Base-by-base conservation (phyloP, 2,797 vertebrate species). In the Microctenopoma lineatum region DNA sequence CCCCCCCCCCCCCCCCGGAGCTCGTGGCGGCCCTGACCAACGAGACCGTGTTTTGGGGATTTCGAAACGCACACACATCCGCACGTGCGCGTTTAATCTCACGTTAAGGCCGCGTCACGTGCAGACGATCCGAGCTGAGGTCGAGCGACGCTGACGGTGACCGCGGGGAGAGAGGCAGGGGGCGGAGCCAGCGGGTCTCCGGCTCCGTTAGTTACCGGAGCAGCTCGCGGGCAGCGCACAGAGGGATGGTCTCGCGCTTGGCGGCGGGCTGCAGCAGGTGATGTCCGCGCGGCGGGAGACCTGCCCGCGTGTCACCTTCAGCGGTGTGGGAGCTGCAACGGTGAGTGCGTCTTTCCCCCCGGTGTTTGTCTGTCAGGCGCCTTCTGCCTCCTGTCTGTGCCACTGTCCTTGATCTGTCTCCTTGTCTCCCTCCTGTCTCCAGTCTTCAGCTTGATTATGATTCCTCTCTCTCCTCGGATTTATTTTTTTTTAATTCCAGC, bases 301-400 rank as follows among this genome's bases (percentile, higher is more conserved):
- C 72, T 83, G 71, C 66, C 72, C 75, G 84, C 83, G 82, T 70
- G 86, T 77, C 86, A 80, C 84, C 75, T 83, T 81, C 79, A 87
- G 81, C 76, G 76, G 80, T 73, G 82, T 83, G 45, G 70, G 34
- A 47, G 14, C 63, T 9, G 63, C 27, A 29, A 45, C 84, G 80
- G 85, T 87, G 64, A 87, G 87, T 81, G 2, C 11, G 3, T 3
- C n/a, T 15, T 29, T 9, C 2, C 26, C 26, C 5, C 11, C 6
- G 25, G 18, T 15, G 50, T n/a, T 5, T n/a, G 50, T 34, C 50
- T 32, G 50, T 15, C 48, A 14, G 47, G 15, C 12, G 38, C 12
- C 26, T 8, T 7, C 21, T 13, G 4, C 9, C 42, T 45, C 2
- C 5, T 3, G 9, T 63, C 51, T 12, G 34, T 14, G 46, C 26